These are phyloP conservation scores for Dicerorhinus sumatrensis DNA, from an alignment of 2,113 vertebrate species.

Conservation along the genomic window DNA sequence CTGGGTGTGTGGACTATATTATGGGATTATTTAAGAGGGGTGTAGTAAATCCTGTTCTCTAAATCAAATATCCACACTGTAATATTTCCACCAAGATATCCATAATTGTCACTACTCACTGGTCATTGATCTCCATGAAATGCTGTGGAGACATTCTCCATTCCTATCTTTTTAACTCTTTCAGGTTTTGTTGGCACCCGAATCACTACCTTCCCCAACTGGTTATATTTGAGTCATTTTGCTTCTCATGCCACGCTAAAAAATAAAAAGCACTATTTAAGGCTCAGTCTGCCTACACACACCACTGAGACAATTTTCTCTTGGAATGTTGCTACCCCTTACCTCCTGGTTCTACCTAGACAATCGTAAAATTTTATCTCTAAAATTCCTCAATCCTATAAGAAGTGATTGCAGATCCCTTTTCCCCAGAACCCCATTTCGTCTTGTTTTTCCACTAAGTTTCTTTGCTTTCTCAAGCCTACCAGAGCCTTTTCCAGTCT, in stretches of 20 bases:
- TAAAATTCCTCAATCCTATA: neutral
- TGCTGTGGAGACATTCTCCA: fast-evolving
- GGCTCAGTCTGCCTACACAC: fast-evolving
- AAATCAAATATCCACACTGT: neutral
- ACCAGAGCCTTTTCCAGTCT: fast-evolving
- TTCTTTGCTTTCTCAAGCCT: neutral
- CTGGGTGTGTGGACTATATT: neutral
- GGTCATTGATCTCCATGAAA: neutral
- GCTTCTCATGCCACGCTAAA: neutral
- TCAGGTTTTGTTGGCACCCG: fast-evolving
- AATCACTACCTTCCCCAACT: neutral
- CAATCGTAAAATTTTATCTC: neutral
- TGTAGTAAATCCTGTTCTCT: neutral
- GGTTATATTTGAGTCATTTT: neutral
- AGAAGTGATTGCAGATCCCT: neutral
- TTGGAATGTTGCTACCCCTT: fast-evolving
- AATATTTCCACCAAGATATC: neutral
- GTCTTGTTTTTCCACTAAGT: neutral
- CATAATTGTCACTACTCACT: neutral
- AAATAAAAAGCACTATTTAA: neutral
- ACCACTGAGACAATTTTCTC: neutral
- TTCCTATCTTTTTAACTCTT: neutral
- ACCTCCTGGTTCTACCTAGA: neutral
- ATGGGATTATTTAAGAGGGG: fast-evolving
- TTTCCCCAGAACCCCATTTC: neutral